phyloP scores from a whole-genome alignment of 2,113 vertebrate species.

The Syngnathus floridae region DNA sequence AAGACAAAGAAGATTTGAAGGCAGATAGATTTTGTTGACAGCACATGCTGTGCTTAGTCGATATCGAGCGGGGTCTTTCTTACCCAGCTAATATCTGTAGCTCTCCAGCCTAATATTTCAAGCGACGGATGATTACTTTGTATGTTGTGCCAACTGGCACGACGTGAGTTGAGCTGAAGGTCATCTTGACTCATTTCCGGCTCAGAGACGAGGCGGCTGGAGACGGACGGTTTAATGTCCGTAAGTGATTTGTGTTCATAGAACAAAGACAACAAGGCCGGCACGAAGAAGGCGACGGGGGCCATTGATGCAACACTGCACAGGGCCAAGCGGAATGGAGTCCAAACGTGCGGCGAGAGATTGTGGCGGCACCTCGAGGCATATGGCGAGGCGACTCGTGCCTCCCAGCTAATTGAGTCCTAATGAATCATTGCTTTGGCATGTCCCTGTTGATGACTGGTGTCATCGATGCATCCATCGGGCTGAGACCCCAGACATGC shows the following conservation, averaged over 20 bases:
- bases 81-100: conserved; percentile 48
- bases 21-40: conserved; percentile 59
- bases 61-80: conserved; percentile 46
- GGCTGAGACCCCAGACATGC: conserved; percentile 34
- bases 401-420: conserved; percentile 65
- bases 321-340: conserved; percentile 34
- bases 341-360: conserved; percentile 44
- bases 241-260: conserved; percentile 29
- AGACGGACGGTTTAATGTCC: conserved; percentile 40
- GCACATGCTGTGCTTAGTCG: conserved; percentile 42
- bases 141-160: conserved; percentile 56
- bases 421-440: conserved; percentile 70
- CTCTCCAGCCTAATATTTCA: conserved; percentile 52
- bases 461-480: conserved; percentile 62
- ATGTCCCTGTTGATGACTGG: conserved; percentile 55
- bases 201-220: conserved; percentile 33
- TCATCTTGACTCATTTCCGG: conserved; percentile 58
- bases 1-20: conserved; percentile 55
- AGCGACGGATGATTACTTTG: conserved; percentile 60
- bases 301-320: conserved; percentile 21
- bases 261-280: conserved; percentile 21
- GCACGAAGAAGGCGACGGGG: conserved; percentile 26
- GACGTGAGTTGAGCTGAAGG: conserved; percentile 64
- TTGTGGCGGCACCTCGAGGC: conserved; percentile 51
- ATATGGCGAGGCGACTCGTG: conserved; percentile 60